Evolutionary conservation across 2,888 invertebrate genomes (phyloP).

Genomic region (Sipha maydis): DNA sequence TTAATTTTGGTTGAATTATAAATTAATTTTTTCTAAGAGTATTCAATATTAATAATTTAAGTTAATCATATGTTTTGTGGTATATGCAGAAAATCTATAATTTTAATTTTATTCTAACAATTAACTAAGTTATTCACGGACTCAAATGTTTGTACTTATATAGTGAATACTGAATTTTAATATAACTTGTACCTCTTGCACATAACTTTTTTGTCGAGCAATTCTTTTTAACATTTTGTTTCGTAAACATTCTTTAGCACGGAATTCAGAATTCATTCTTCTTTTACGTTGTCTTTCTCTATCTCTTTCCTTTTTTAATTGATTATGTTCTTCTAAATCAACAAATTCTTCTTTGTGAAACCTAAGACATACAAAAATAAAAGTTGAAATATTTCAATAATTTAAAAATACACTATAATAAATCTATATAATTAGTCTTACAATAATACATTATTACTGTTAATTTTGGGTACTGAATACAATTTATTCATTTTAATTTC

Average conservation of each 20-base stretch:
- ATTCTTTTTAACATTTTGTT: conserved; percentile 48
- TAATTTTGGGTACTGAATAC: conserved; percentile 15
- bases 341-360: neutral
- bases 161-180: neutral
- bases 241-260: conserved; percentile 33
- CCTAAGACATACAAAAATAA: neutral
- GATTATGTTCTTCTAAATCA: neutral
- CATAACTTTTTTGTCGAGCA: conserved; percentile 47
- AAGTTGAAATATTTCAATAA: neutral
- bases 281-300: conserved; percentile 52
- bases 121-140: too few species aligned
- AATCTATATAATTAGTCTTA: conserved; percentile 17
- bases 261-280: conserved; percentile 44
- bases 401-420: too few species aligned
- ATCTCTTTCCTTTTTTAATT: conserved; percentile 47
- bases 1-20: too few species aligned
- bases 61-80: too few species aligned
- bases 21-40: too few species aligned
- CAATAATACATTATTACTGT: conserved; percentile 20
- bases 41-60: too few species aligned
- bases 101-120: too few species aligned
- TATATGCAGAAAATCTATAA: too few species aligned
- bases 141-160: neutral
- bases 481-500: neutral
- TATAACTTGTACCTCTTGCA: conserved; percentile 20